These are phyloP conservation scores for Macrosiphum euphorbiae DNA, from an alignment of 2,888 invertebrate species.

Conservation along the genomic window DNA sequence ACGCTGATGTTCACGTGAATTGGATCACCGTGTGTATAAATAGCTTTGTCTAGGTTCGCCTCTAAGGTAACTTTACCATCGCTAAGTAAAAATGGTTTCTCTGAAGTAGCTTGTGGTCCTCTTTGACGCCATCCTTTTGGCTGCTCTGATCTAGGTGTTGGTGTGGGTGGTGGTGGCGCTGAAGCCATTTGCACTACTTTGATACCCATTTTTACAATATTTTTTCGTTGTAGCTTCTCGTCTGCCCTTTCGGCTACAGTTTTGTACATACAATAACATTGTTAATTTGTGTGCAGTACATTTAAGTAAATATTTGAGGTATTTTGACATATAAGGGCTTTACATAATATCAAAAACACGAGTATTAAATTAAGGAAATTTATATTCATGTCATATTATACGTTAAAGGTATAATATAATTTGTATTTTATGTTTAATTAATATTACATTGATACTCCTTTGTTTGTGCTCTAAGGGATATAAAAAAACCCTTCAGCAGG, in stretches of 20 bases:
- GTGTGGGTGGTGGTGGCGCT: constrained; percentile 68
- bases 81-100: constrained; percentile 87
- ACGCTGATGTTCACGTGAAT: constrained; percentile 82
- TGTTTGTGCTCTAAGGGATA: not conserved
- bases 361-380: not conserved
- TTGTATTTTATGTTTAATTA: not conserved
- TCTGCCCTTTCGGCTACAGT: constrained; percentile 85
- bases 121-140: constrained; percentile 69
- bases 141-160: constrained; percentile 65
- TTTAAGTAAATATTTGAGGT: not conserved
- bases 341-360: not conserved
- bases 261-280: not conserved
- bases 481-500: not conserved
- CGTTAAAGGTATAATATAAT: not conserved
- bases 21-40: constrained; percentile 87
- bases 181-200: constrained; percentile 80
- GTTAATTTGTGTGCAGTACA: not conserved
- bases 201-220: constrained; percentile 88
- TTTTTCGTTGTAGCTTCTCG: constrained; percentile 84
- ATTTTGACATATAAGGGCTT: not conserved
- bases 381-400: not conserved
- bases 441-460: not conserved
- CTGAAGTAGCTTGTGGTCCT: constrained; percentile 80
- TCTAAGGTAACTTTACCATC: constrained; percentile 83
- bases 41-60: constrained; percentile 84